Evolutionary conservation across 2,797 vertebrate species (phyloP).

Genomic region (Gallinago stenura): DNA sequence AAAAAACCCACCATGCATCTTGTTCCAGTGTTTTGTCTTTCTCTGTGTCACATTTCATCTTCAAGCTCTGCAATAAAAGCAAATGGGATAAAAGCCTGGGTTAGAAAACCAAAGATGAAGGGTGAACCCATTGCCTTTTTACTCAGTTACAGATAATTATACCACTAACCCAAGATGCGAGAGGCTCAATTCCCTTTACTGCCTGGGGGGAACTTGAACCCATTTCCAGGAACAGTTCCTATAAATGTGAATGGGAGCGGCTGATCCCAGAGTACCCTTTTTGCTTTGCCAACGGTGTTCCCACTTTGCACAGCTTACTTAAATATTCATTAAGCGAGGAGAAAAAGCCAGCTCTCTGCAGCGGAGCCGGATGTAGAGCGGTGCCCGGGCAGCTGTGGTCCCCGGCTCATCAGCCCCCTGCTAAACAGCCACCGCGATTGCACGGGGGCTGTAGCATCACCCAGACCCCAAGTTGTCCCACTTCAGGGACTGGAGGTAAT

Average conservation of each 20-base stretch:
- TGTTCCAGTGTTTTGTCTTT: slow-evolving; percentile 54
- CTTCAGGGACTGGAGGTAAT: background rate
- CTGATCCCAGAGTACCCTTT: slow-evolving; percentile 44
- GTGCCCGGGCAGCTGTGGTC: background rate
- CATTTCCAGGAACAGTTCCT: slow-evolving; percentile 60
- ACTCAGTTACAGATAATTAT: slow-evolving; percentile 55
- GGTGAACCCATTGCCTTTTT: slow-evolving; percentile 51
- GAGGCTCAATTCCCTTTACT: slow-evolving; percentile 58
- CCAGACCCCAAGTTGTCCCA: background rate
- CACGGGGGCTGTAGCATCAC: background rate
- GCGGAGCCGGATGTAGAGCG: background rate
- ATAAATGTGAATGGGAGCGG: background rate
- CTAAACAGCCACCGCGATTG: background rate
- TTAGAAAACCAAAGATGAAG: slow-evolving; percentile 61
- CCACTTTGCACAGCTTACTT: slow-evolving; percentile 30
- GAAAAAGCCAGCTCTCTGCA: background rate
- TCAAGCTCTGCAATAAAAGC: slow-evolving; percentile 42
- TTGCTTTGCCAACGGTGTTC: background rate
- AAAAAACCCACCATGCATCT: background rate
- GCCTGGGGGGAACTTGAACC: slow-evolving; percentile 46
- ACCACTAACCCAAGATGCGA: background rate
- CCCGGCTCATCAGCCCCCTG: background rate
- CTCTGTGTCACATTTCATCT: slow-evolving; percentile 49
- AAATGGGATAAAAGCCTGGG: slow-evolving; percentile 59
- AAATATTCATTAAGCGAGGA: slow-evolving; percentile 59